Evolutionary conservation across 2,888 invertebrate species (phyloP), one percentile per base, ranked within the genome.

Genomic region (Drosophila mimica): DNA sequence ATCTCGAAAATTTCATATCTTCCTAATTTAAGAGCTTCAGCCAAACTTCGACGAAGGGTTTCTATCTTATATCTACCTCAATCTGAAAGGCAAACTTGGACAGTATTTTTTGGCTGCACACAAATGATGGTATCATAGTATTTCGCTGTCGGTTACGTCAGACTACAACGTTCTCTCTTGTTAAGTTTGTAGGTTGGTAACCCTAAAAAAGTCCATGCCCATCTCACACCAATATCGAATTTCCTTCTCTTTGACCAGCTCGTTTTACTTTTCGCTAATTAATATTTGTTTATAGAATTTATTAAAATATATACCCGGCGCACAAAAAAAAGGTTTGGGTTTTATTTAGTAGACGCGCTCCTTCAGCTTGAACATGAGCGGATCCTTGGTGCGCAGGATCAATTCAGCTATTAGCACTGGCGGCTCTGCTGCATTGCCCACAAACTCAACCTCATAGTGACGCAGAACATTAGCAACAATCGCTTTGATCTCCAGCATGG

Each of bases 401-500:
- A 93, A 79, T 68, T 93, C 93, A 8, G 89, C 92, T 62, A 92
- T 88, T 5, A 93, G 81, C 20, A 88, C 62, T 4, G 91, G 90
- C 25, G 91, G 90, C 56, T 91, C 87, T 0, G 70, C 53, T 11
- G 74, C 59, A 33, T 90, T 76, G 11, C 87, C 87, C 0, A 83
- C 85, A 77, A 89, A 91, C 28, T 91, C 89, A 4, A 93, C 67
- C 62, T 91, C 89, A 61, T 88, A 93, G 69, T 92, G 83, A 17
- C 92, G 81, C 57, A 93, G 70, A 2, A 93, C 89, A 83, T 93
- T 93, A 0, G 91, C 81, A 5, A 91, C 84, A 30, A 93, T 80
- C 8, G 91, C 91, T 74, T 93, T 93, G 6, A 92, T 92, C 81
- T 93, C 93, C 33, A 93, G 67, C 78, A 93, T 88, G 34, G 93